Percentiles rank a stretch among this genome's conserved stretches.
Evolutionary conservation across 2,888 invertebrate species (phyloP).

Genomic region (Petrolisthes cinctipes): DNA sequence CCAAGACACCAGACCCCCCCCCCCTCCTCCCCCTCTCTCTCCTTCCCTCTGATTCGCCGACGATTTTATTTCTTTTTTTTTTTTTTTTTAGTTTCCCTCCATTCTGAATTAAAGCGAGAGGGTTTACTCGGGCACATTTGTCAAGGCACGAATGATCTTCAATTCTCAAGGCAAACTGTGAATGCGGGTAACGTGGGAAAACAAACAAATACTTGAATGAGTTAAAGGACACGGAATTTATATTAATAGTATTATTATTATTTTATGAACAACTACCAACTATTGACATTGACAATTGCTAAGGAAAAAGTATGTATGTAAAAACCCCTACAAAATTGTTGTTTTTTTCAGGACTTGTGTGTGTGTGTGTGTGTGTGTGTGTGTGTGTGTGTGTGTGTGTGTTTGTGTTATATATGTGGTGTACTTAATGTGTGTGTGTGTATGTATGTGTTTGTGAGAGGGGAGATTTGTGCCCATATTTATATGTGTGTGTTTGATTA

Average conservation of each 20-base stretch:
- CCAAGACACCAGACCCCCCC: too few relatives aligned
- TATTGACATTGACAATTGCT: constrained; percentile 52
- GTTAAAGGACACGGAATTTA: constrained; percentile 23
- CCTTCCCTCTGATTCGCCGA: too few relatives aligned
- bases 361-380: constrained; percentile 14
- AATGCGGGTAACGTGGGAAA: constrained; percentile 55
- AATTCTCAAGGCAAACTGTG: constrained; percentile 64
- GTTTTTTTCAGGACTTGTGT: neutral
- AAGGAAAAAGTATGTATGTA: constrained; percentile 6
- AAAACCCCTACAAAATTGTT: constrained; percentile 29
- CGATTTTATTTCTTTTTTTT: too few relatives aligned
- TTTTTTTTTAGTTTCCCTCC: neutral
- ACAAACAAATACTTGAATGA: neutral
- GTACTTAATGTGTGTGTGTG: neutral
- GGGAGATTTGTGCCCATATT: neutral
- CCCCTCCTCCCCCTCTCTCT: too few relatives aligned
- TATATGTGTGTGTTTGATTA: neutral
- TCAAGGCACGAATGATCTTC: constrained; percentile 61
- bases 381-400: constrained; percentile 20
- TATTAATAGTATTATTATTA: neutral
- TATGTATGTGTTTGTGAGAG: neutral
- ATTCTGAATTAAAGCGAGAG: constrained; percentile 5
- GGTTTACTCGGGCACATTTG: constrained; percentile 53
- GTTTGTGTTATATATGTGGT: neutral
- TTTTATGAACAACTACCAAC: constrained; percentile 47